Conservation (phyloP, 2,888 invertebrate species). For the Subacronicta megacephala region DNA sequence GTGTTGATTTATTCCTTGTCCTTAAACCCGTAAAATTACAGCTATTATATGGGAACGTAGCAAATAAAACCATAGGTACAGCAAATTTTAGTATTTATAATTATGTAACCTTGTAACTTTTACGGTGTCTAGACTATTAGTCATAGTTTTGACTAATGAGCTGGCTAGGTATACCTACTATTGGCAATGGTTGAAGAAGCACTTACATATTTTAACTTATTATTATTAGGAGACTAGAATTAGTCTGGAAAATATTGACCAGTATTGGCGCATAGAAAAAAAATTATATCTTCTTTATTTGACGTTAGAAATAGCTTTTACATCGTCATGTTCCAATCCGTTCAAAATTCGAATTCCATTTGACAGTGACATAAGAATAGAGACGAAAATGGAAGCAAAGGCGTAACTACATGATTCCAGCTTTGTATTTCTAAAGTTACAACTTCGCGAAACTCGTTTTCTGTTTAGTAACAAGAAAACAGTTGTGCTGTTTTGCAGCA, state of each 20-base stretch:
- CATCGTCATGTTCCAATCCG: constrained; percentile 21
- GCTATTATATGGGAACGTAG: too few species aligned
- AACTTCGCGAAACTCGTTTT: constrained; percentile 56
- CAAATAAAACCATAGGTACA: too few species aligned
- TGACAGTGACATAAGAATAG: constrained; percentile 16
- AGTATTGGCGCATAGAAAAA: too few species aligned
- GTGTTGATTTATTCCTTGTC: background rate
- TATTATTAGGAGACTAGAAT: too few species aligned
- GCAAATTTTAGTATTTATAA: background rate
- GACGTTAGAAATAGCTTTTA: background rate
- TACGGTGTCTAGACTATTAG: background rate
- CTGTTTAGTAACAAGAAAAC: constrained; percentile 56
- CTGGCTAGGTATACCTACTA: background rate
- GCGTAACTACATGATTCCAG: constrained; percentile 33
- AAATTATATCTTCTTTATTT: too few species aligned
- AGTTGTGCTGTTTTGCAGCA: constrained; percentile 50
- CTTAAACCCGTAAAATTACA: background rate
- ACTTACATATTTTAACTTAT: too few species aligned
- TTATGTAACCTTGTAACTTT: constrained; percentile 1
- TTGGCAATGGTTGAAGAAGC: too few species aligned
- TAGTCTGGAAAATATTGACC: too few species aligned
- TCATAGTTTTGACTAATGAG: background rate
- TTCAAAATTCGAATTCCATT: constrained; percentile 41
- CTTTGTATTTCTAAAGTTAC: constrained; percentile 46
- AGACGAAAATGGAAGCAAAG: constrained; percentile 30